Percentiles rank a stretch among this genome's conserved stretches.
These are phyloP conservation scores for Melanotaenia parkinsoni DNA, from an alignment of 2,797 vertebrate species.

Conservation along the genomic window DNA sequence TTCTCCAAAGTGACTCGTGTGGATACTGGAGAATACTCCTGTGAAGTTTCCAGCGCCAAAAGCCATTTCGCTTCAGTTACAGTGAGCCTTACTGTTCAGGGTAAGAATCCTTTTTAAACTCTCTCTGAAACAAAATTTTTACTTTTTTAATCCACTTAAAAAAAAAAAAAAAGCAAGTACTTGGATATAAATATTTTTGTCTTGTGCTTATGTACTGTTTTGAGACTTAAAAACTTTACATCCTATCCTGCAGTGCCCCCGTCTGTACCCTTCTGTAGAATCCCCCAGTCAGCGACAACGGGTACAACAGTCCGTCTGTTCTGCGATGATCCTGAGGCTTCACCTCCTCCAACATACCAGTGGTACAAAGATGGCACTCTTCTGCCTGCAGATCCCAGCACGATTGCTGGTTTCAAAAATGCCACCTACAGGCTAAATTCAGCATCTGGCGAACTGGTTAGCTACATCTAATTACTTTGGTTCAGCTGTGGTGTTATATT, in stretches of 20 bases:
- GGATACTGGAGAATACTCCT: conserved; percentile 86
- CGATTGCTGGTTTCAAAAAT: conserved; percentile 82
- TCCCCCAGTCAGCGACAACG: conserved; percentile 86
- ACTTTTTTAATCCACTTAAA: background rate
- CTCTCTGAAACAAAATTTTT: background rate
- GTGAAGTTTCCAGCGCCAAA: conserved; percentile 81
- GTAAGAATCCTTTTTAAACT: conserved; percentile 65
- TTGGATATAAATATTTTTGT: background rate
- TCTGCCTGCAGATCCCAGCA: conserved; percentile 82
- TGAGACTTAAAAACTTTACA: background rate
- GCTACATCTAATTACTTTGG: conserved; percentile 17
- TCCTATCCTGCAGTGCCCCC: conserved; percentile 84
- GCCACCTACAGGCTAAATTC: conserved; percentile 83
- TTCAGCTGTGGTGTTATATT: background rate
- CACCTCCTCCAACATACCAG: conserved; percentile 82
- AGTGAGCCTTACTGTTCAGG: conserved; percentile 84
- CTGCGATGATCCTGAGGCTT: conserved; percentile 82
- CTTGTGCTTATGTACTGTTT: background rate
- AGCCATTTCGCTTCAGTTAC: conserved; percentile 59
- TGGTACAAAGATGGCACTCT: conserved; percentile 83
- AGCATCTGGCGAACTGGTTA: conserved; percentile 85
- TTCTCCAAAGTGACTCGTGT: conserved; percentile 80
- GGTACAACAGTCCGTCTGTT: conserved; percentile 64
- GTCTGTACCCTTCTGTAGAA: conserved; percentile 73
- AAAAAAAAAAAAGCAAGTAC: background rate